phyloP scores from a whole-genome alignment of 2,888 invertebrate genomes.

The Leucophora obtusa region DNA sequence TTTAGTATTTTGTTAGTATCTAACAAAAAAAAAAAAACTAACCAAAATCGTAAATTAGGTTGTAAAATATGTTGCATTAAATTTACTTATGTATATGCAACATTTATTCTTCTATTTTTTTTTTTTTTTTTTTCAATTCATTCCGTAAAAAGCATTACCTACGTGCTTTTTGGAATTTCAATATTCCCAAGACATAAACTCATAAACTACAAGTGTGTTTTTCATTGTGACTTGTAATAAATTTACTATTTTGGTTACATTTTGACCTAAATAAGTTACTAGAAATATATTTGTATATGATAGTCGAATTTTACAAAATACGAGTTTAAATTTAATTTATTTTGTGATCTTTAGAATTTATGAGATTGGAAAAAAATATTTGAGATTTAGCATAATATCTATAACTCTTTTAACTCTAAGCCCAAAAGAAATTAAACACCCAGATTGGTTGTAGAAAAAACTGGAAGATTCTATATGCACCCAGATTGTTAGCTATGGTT shows the following conservation, averaged over 20 bases:
- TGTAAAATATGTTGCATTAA: conserved; percentile 56
- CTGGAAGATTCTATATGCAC: no score
- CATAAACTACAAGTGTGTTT: conserved; percentile 4
- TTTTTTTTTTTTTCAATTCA: conserved; percentile 25
- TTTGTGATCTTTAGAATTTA: no score
- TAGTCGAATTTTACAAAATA: neutral
- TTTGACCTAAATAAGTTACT: neutral
- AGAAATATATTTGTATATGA: neutral
- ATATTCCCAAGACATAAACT: neutral
- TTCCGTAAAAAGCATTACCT: conserved; percentile 4
- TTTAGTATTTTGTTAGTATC: conserved; percentile 11
- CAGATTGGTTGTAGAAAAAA: no score
- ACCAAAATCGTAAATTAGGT: conserved; percentile 54
- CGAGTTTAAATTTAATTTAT: neutral
- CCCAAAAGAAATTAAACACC: no score
- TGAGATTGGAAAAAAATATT: no score
- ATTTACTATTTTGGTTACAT: neutral
- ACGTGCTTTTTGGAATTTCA: neutral
- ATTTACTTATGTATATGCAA: conserved; percentile 44
- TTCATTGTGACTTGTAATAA: conserved; percentile 3
- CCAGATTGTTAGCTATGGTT: no score
- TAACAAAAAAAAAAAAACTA: neutral
- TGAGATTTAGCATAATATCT: no score
- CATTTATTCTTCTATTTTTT: no score
- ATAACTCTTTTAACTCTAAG: no score